Evolutionary conservation across 1,140 invertebrate species (phyloP).

Genomic region (Drosophila neocordata): DNA sequence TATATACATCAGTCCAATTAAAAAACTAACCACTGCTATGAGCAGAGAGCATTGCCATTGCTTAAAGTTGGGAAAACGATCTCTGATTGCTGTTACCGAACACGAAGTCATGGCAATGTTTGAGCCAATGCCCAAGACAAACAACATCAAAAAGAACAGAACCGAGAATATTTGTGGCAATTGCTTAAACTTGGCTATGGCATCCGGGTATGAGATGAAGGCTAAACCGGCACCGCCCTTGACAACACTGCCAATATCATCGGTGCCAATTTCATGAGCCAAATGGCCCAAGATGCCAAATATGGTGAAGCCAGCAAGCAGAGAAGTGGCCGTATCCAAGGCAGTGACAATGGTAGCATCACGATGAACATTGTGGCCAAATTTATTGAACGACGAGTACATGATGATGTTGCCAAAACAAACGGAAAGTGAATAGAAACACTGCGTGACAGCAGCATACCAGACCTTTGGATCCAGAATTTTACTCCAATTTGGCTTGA

Average conservation of each 20-base stretch:
- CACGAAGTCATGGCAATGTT: constrained; percentile 87
- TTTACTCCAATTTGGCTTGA: constrained; percentile 88
- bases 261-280: constrained; percentile 86
- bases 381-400: constrained; percentile 93
- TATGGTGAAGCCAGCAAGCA: constrained; percentile 93
- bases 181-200: constrained; percentile 90
- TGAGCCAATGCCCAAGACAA: constrained; percentile 91
- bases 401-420: constrained; percentile 92
- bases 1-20: constrained; percentile 88
- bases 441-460: constrained; percentile 94
- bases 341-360: constrained; percentile 91
- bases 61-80: constrained; percentile 87
- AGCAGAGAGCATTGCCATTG: constrained; percentile 85
- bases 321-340: constrained; percentile 90
- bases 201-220: constrained; percentile 95
- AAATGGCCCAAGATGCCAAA: constrained; percentile 93
- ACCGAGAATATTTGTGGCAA: constrained; percentile 93
- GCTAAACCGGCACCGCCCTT: constrained; percentile 89
- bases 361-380: constrained; percentile 90
- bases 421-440: constrained; percentile 92
- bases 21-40: constrained; percentile 86
- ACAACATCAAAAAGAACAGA: constrained; percentile 95
- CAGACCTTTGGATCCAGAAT: constrained; percentile 88
- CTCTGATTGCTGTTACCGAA: constrained; percentile 88
- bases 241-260: constrained; percentile 85